Evolutionary conservation across 2,888 invertebrate genomes (phyloP).

Genomic region (Dione vanillae): DNA sequence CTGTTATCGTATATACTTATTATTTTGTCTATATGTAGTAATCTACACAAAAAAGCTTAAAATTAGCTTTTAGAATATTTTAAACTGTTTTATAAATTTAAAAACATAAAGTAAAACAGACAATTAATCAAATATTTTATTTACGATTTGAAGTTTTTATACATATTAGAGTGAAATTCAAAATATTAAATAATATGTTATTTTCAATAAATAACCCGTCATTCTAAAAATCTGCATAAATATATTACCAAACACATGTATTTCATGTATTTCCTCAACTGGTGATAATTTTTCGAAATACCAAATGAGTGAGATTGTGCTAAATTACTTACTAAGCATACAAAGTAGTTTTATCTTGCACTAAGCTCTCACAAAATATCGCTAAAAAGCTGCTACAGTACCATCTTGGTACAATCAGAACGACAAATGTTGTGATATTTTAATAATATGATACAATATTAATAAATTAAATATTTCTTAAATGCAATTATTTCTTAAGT

Average conservation of each 20-base stretch:
- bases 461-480: no score
- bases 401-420: conserved; percentile 51
- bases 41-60: no score
- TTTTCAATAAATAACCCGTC: not conserved
- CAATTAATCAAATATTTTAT: no score
- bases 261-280: conserved; percentile 32
- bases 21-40: not conserved
- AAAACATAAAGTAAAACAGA: no score
- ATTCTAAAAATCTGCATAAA: not conserved
- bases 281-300: conserved; percentile 43
- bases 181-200: no score
- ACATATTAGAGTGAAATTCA: not conserved
- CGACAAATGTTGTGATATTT: conserved; percentile 40
- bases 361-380: conserved; percentile 56
- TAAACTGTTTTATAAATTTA: no score
- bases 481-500: no score
- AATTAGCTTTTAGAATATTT: no score
- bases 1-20: not conserved
- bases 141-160: no score
- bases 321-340: conserved; percentile 52
- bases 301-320: conserved; percentile 45
- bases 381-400: conserved; percentile 58
- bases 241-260: conserved; percentile 8
- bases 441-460: no score
- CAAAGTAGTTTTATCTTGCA: conserved; percentile 60